Evolutionary conservation across 2,888 invertebrate genomes (phyloP).

Genomic region (Himalopsyche japonica): DNA sequence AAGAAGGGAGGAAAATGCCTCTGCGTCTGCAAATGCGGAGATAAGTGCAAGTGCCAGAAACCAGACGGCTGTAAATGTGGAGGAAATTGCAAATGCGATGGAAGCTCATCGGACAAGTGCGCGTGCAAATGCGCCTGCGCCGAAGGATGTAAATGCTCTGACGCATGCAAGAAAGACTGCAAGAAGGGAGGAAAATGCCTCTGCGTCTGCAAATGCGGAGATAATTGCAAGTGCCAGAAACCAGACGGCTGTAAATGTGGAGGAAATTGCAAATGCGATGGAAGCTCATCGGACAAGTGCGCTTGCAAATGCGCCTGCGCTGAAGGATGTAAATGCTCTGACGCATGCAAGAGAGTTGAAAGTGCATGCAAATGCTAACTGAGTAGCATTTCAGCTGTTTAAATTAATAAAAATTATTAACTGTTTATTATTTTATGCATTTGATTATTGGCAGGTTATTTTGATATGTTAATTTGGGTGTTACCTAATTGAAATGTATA

Average conservation of each 20-base stretch:
- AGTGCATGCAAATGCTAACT: constrained; percentile 29
- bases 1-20: constrained; percentile 14
- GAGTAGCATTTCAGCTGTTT: not conserved
- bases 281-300: constrained; percentile 14
- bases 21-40: constrained; percentile 25
- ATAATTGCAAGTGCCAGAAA: constrained; percentile 21
- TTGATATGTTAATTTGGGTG: too few relatives aligned
- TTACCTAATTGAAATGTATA: too few relatives aligned
- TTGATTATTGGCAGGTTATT: too few relatives aligned
- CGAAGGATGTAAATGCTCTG: constrained; percentile 27
- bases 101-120: not conserved
- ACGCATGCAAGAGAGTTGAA: constrained; percentile 18
- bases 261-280: constrained; percentile 25
- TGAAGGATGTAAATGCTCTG: constrained; percentile 28
- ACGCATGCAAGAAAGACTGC: constrained; percentile 3
- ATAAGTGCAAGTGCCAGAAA: constrained; percentile 21
- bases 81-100: constrained; percentile 14
- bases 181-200: constrained; percentile 14
- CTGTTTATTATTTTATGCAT: too few relatives aligned
- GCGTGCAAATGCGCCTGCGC: constrained; percentile 31
- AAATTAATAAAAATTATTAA: too few relatives aligned
- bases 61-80: constrained; percentile 31
- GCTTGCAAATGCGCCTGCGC: constrained; percentile 6
- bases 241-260: constrained; percentile 25
- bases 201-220: constrained; percentile 25